A percentile compares a stretch with the other conserved stretches of the same genome.
phyloP scores from a whole-genome alignment of 1,140 invertebrate genomes.

The Dreissena polymorpha region DNA sequence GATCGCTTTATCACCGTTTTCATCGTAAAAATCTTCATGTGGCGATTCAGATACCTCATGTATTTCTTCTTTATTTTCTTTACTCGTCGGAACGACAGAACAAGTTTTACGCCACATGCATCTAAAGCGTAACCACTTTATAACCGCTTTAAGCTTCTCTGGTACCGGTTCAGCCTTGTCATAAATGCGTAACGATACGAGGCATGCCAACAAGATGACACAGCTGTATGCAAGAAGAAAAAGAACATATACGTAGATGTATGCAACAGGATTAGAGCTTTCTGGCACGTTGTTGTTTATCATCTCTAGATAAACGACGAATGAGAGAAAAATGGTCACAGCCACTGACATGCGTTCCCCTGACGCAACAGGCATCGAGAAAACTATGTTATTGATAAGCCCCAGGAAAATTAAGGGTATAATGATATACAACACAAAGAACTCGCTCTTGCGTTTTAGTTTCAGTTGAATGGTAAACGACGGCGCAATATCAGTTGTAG shows the following conservation, averaged over 20 bases:
- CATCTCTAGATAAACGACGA: constrained; percentile 83
- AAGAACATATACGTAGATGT: constrained; percentile 68
- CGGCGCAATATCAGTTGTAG: not conserved
- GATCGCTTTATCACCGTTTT: not conserved
- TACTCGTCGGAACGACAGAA: not conserved
- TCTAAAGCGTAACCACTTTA: not conserved
- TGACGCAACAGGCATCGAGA: constrained; percentile 82
- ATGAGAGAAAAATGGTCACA: constrained; percentile 82
- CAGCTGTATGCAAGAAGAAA: constrained; percentile 29
- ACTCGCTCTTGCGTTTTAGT: constrained; percentile 51
- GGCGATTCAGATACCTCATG: not conserved
- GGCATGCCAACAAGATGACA: constrained; percentile 11
- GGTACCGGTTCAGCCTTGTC: constrained; percentile 14
- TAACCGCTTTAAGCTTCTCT: not conserved
- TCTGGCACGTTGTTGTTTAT: constrained; percentile 83
- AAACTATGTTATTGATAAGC: constrained; percentile 81
- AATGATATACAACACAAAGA: constrained; percentile 82
- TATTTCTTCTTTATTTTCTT: not conserved
- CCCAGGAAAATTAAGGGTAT: constrained; percentile 83
- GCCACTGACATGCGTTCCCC: constrained; percentile 83
- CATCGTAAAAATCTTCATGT: not conserved
- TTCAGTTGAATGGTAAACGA: not conserved
- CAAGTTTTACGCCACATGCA: not conserved
- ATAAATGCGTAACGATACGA: constrained; percentile 23
- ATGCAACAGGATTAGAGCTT: constrained; percentile 80